Percentiles rank a stretch among this genome's conserved stretches.
These are phyloP conservation scores for Eunapius fragilis DNA, from an alignment of 37 sponge, comb jelly and placozoan genomes.

Conservation along the genomic window DNA sequence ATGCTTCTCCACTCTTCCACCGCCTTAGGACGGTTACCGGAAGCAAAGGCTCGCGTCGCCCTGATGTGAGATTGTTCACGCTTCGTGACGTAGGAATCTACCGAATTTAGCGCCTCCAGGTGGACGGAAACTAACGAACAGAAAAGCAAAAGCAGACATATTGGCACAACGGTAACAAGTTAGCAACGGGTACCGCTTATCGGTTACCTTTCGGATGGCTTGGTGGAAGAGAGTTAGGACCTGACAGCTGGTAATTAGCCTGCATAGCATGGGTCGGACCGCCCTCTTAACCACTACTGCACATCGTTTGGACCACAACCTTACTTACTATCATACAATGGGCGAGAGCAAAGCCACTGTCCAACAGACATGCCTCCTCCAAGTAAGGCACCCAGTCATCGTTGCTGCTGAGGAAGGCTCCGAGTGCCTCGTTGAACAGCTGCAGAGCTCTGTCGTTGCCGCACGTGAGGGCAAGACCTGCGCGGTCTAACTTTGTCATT, in stretches of 20 bases:
- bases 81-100: constrained; percentile 7
- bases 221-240: background rate
- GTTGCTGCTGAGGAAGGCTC: constrained; percentile 22
- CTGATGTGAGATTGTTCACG: constrained; percentile 36
- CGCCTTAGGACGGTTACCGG: constrained; percentile 37
- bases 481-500: constrained; percentile 14
- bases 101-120: constrained; percentile 34
- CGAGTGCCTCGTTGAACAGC: constrained; percentile 29
- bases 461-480: constrained; percentile 39
- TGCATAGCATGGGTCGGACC: background rate
- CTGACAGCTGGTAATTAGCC: background rate
- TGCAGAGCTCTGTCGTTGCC: constrained; percentile 34
- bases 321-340: constrained; percentile 48
- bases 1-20: constrained; percentile 14
- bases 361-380: constrained; percentile 25
- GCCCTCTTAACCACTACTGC: background rate
- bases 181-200: too few species aligned
- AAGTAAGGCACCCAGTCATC: constrained; percentile 23
- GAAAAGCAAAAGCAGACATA: background rate
- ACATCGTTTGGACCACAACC: background rate
- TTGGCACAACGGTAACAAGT: background rate
- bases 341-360: constrained; percentile 33
- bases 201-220: background rate
- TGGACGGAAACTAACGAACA: background rate
- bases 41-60: constrained; percentile 47